Conservation (phyloP, 2,113 vertebrate species). For the Cavia porcellus region DNA sequence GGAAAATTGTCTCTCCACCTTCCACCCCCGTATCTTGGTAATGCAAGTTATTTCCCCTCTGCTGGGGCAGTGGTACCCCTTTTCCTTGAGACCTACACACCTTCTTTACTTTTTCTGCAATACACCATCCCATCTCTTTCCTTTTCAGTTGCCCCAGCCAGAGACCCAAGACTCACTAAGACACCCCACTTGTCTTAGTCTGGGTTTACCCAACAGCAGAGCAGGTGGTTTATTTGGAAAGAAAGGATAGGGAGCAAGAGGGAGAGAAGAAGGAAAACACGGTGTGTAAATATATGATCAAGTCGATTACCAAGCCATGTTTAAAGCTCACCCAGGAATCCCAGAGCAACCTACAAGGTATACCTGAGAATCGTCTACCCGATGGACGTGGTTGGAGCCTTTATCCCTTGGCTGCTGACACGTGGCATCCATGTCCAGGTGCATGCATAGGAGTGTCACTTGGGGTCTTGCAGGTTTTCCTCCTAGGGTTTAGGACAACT, state of each 20-base stretch:
- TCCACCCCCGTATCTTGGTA: not conserved
- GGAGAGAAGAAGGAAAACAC: not conserved
- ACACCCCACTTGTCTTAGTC: not conserved
- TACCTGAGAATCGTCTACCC: not conserved
- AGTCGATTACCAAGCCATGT: not conserved
- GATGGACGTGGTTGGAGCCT: not conserved
- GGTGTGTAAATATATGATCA: not conserved
- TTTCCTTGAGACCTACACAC: not conserved
- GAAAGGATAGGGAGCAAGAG: not conserved
- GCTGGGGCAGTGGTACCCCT: not conserved
- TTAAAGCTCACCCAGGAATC: not conserved
- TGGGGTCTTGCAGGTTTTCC: no score
- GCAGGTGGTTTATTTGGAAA: not conserved
- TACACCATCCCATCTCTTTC: not conserved
- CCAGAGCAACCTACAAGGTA: not conserved
- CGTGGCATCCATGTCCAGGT: not conserved
- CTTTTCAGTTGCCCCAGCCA: not conserved
- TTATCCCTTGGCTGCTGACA: fast-evolving
- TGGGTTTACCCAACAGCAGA: not conserved
- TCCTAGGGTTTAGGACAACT: not conserved
- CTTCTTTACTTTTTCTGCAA: not conserved
- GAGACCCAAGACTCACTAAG: not conserved
- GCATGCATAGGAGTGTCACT: not conserved
- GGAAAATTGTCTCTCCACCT: not conserved
- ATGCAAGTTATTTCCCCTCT: not conserved